These are phyloP conservation scores for Amblyraja radiata DNA, from an alignment of 2,797 vertebrate species.

Conservation along the genomic window DNA sequence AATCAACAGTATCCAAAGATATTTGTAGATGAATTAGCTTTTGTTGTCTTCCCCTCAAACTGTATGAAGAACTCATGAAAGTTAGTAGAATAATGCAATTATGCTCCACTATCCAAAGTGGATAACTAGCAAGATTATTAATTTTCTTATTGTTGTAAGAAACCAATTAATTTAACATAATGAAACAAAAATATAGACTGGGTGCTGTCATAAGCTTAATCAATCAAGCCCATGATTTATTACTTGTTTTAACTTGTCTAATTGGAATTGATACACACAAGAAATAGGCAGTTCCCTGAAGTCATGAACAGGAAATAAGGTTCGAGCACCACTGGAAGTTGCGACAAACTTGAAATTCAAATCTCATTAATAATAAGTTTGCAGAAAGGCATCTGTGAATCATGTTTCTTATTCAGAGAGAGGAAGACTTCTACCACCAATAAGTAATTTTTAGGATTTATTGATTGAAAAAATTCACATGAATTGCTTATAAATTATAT, in stretches of 20 bases:
- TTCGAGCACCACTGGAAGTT: neutral
- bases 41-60: neutral
- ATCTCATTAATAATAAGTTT: neutral
- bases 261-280: neutral
- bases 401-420: neutral
- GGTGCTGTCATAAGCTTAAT: neutral
- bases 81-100: neutral
- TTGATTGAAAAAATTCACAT: neutral
- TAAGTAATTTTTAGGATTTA: neutral
- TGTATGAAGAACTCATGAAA: conserved; percentile 9
- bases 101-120: neutral
- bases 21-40: neutral
- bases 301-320: neutral
- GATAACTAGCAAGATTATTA: neutral
- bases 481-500: neutral
- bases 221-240: neutral
- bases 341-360: neutral
- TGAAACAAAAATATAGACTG: no score
- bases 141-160: neutral
- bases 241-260: neutral
- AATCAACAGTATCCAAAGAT: conserved; percentile 1
- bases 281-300: neutral
- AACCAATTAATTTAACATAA: neutral
- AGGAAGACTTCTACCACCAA: neutral
- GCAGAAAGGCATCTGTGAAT: neutral